phyloP scores from a whole-genome alignment of 2,797 vertebrate genomes.

The Notoglanidium macrostoma region DNA sequence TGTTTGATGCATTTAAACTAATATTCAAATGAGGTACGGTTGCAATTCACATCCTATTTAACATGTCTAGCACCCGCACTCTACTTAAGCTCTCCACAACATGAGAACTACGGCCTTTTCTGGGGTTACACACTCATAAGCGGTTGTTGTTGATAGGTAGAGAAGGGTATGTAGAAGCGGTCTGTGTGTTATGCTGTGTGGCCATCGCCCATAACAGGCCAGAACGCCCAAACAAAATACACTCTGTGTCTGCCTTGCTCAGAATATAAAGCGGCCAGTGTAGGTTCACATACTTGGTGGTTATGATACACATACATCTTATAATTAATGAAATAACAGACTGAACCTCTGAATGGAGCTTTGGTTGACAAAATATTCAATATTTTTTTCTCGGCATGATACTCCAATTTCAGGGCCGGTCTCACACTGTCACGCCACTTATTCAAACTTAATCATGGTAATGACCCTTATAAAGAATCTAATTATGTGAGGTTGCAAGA shows the following conservation, averaged over 20 bases:
- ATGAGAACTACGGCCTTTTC: slow-evolving; percentile 68
- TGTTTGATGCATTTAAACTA: background rate
- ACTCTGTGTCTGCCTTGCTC: slow-evolving; percentile 65
- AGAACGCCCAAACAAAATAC: slow-evolving; percentile 67
- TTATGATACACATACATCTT: slow-evolving; percentile 60
- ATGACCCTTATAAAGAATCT: background rate
- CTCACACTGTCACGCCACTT: background rate
- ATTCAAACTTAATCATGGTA: background rate
- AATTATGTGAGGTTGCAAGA: background rate
- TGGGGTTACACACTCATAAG: slow-evolving; percentile 38
- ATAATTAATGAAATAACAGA: slow-evolving; percentile 71
- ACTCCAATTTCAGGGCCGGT: background rate
- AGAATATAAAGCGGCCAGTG: slow-evolving; percentile 67
- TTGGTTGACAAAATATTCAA: slow-evolving; percentile 7
- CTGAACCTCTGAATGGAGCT: slow-evolving; percentile 51
- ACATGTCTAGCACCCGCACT: background rate
- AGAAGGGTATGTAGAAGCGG: slow-evolving; percentile 71
- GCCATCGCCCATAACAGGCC: slow-evolving; percentile 66
- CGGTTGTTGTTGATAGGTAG: slow-evolving; percentile 61
- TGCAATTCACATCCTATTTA: background rate
- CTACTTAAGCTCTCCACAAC: slow-evolving; percentile 11
- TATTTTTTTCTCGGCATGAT: background rate
- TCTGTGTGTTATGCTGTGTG: slow-evolving; percentile 67
- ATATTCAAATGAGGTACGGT: background rate
- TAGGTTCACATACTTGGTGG: slow-evolving; percentile 55